A percentile compares a stretch with the other conserved stretches of the same genome.
Evolutionary conservation across 2,113 vertebrate species (phyloP).

Genomic region (Daubentonia madagascariensis): DNA sequence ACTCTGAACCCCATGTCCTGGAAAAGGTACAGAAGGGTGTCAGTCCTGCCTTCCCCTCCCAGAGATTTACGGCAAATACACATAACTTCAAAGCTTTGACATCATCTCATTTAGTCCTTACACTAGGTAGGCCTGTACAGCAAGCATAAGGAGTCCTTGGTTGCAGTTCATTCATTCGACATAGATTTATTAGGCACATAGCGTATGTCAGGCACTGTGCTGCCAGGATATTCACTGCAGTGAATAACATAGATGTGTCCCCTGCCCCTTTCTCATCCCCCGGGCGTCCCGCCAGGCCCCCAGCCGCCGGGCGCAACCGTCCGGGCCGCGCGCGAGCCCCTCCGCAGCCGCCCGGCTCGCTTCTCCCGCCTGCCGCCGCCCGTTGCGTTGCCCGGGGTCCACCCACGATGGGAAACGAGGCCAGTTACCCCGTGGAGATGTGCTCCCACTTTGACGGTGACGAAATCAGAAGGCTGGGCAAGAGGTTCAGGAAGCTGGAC

Average conservation of each 20-base stretch:
- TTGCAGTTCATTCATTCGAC: no score
- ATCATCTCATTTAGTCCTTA: neutral
- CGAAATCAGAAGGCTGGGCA: constrained; percentile 95
- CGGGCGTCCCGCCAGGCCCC: neutral
- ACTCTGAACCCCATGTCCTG: neutral
- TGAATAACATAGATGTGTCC: neutral
- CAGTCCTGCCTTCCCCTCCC: neutral
- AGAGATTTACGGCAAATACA: neutral
- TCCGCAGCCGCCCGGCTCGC: rapidly evolving
- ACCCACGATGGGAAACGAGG: constrained; percentile 41
- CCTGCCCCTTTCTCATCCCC: neutral
- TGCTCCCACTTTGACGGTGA: constrained; percentile 86
- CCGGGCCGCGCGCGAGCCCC: neutral
- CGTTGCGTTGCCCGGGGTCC: neutral
- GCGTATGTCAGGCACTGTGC: neutral
- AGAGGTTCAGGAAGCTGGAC: constrained; percentile 97
- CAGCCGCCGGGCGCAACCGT: neutral
- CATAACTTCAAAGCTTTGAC: neutral
- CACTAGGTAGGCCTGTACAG: no score
- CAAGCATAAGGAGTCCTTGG: neutral
- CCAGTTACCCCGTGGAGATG: neutral
- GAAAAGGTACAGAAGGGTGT: neutral
- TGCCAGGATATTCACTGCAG: neutral
- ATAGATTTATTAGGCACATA: neutral
- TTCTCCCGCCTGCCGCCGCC: rapidly evolving